A percentile compares a stretch with the other conserved stretches of the same genome.
Conservation (phyloP, 2,797 vertebrate genomes). For the Aselliscus stoliczkanus region DNA sequence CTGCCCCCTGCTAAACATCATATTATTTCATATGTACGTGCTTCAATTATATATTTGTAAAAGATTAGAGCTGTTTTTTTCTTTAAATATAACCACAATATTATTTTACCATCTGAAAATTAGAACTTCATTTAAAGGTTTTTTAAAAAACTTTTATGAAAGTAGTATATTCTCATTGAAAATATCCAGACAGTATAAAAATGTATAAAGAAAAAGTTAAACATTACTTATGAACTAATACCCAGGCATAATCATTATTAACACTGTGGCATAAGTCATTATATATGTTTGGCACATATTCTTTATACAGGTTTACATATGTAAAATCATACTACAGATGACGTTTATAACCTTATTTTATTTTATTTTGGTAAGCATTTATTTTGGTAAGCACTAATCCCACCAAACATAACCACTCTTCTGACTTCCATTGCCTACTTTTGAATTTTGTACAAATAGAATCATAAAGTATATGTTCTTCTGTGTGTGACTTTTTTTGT, state of each 20-base stretch:
- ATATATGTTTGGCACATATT: neutral
- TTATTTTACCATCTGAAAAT: conserved; percentile 40
- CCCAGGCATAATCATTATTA: neutral
- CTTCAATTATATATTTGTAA: conserved; percentile 53
- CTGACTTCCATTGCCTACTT: neutral
- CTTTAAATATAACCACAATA: conserved; percentile 45
- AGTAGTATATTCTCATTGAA: conserved; percentile 48
- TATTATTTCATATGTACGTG: conserved; percentile 59
- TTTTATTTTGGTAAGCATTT: neutral
- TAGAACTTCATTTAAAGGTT: conserved; percentile 55
- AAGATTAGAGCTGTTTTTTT: conserved; percentile 37
- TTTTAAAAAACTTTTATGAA: conserved; percentile 57
- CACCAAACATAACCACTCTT: neutral
- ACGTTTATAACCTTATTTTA: neutral
- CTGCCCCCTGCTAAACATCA: conserved; percentile 8
- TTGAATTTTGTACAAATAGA: neutral
- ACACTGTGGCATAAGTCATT: neutral
- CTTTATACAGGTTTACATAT: neutral
- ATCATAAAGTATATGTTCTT: neutral
- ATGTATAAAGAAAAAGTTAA: conserved; percentile 48
- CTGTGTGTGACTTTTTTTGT: neutral
- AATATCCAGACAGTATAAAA: conserved; percentile 48
- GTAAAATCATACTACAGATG: conserved; percentile 15
- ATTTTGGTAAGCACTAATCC: neutral
- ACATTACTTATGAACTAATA: conserved; percentile 26